phyloP scores from a whole-genome alignment of 2,797 vertebrate species.

The Eremophila alpestris region DNA sequence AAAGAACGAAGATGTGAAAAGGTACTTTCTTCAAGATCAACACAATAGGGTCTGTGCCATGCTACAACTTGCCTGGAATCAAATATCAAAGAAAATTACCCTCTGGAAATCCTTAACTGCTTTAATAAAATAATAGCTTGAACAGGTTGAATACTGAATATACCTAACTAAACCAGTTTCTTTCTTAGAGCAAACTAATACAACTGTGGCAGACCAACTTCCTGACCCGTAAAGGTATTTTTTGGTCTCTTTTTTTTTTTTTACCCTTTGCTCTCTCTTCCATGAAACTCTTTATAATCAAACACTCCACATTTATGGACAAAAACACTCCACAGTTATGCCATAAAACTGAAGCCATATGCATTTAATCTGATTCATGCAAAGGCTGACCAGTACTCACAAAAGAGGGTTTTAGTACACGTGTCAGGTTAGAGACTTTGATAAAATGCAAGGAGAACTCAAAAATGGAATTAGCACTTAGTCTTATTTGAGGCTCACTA shows the following conservation, averaged over 20 bases:
- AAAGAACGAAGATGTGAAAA: constrained; percentile 86
- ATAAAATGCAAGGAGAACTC: not conserved
- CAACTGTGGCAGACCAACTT: not conserved
- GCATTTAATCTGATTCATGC: not conserved
- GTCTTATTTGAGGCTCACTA: not conserved
- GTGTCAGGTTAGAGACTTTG: not conserved
- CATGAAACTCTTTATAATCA: not conserved
- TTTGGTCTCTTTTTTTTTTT: not conserved
- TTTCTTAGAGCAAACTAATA: not conserved
- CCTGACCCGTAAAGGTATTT: not conserved
- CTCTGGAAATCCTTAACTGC: not conserved
- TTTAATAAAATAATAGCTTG: not conserved
- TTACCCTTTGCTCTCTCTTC: not conserved
- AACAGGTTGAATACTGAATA: not conserved
- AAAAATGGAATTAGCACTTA: not conserved
- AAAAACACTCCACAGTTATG: not conserved
- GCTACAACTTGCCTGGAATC: constrained; percentile 83
- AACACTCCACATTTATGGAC: not conserved
- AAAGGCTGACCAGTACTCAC: not conserved
- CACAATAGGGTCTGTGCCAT: constrained; percentile 86
- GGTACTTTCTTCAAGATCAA: constrained; percentile 86
- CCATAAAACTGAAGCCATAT: not conserved
- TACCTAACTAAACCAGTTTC: not conserved
- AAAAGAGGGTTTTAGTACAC: not conserved
- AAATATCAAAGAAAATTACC: constrained; percentile 2